Conservation (phyloP, 1,140 invertebrate species). For the Leptopilina boulardi region DNA sequence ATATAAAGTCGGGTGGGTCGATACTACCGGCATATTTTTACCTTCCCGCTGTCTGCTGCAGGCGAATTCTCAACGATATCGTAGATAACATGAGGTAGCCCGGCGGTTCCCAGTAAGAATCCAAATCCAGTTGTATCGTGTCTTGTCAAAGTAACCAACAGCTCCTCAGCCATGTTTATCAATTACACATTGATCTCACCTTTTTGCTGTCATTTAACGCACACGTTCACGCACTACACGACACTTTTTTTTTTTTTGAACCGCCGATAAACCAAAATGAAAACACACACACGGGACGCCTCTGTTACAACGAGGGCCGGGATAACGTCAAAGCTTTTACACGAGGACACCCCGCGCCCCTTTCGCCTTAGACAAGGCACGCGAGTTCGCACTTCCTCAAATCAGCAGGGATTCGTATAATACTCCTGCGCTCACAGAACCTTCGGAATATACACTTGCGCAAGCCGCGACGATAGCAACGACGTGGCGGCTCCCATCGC, state of each 20-base stretch:
- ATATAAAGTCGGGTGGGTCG: conserved; percentile 63
- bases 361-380: conserved; percentile 2
- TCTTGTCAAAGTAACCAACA: conserved; percentile 88
- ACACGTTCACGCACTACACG: conserved; percentile 44
- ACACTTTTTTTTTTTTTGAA: too few relatives aligned
- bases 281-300: conserved; percentile 33
- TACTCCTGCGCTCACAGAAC: neutral
- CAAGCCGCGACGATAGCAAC: conserved; percentile 11
- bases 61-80: conserved; percentile 94
- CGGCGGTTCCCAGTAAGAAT: conserved; percentile 92
- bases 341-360: neutral
- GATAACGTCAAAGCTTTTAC: conserved; percentile 6
- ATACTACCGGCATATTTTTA: conserved; percentile 75
- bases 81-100: conserved; percentile 93
- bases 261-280: conserved; percentile 33
- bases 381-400: conserved; percentile 25
- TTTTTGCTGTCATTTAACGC: conserved; percentile 62
- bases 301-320: conserved; percentile 5
- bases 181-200: conserved; percentile 65
- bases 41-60: conserved; percentile 91
- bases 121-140: conserved; percentile 90
- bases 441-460: neutral
- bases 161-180: conserved; percentile 89
- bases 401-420: neutral
- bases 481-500: conserved; percentile 10